Percentiles rank a stretch among this genome's conserved stretches.
phyloP scores from a whole-genome alignment of 2,888 invertebrate genomes.

The Odontothrips loti region DNA sequence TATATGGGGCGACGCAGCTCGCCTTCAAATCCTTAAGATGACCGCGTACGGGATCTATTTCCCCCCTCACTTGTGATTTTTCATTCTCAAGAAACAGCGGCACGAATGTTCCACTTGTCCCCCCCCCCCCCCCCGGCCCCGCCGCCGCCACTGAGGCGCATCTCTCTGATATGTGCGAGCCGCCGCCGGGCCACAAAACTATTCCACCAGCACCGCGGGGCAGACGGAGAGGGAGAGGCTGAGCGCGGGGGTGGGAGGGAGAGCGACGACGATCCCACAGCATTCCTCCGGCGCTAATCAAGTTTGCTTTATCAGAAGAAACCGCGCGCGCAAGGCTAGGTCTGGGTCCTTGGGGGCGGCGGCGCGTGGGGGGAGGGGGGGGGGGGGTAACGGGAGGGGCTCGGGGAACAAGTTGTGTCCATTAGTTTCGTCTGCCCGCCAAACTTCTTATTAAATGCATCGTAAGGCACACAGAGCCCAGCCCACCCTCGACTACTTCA shows the following conservation, averaged over 20 bases:
- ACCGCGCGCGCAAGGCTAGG: background rate
- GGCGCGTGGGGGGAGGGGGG: background rate
- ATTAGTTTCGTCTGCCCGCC: constrained; percentile 1
- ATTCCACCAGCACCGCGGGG: background rate
- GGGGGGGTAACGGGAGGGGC: background rate
- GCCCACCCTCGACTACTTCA: background rate
- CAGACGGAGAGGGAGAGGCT: background rate
- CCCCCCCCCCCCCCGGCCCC: background rate
- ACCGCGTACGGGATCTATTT: no score
- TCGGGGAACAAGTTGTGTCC: background rate
- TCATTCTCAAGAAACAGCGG: no score
- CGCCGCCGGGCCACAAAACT: no score
- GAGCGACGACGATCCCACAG: background rate
- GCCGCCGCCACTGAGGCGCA: background rate
- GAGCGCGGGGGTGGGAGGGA: background rate
- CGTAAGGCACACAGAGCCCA: background rate
- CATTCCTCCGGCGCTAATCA: constrained; percentile 19
- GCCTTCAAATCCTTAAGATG: no score
- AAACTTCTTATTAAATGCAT: constrained; percentile 6
- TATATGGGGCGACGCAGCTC: no score
- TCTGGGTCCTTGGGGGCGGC: background rate
- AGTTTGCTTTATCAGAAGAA: constrained; percentile 23
- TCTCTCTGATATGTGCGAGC: background rate
- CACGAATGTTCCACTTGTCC: no score
- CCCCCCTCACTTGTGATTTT: no score